phyloP scores from a whole-genome alignment of 1,140 invertebrate species.

The Zaprionus inermis region DNA sequence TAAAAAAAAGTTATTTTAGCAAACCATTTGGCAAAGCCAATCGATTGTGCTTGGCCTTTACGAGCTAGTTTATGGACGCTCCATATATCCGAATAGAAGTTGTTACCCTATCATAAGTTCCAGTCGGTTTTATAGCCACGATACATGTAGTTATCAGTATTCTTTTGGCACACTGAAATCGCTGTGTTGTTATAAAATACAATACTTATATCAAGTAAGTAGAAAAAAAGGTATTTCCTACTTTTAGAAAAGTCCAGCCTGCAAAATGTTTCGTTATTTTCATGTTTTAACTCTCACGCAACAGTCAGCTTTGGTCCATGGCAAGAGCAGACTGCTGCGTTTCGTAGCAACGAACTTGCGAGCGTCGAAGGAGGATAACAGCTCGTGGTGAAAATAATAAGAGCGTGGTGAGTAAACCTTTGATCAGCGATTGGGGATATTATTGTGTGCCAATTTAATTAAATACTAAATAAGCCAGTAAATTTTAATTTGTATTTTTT shows the following conservation, averaged over 20 bases:
- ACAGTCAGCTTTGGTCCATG: neutral
- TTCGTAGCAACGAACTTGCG: neutral
- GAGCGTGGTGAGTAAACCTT: neutral
- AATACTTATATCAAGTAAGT: neutral
- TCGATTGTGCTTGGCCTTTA: neutral
- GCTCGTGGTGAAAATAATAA: neutral
- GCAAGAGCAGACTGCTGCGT: neutral
- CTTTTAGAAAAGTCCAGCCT: neutral
- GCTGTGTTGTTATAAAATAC: neutral
- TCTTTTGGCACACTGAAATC: neutral
- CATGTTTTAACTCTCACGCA: neutral
- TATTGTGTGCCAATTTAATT: too few relatives aligned
- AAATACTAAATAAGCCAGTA: too few relatives aligned
- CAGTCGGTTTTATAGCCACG: neutral
- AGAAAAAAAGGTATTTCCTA: neutral
- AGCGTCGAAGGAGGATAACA: neutral
- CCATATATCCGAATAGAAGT: slow-evolving; percentile 3
- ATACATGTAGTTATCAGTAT: neutral
- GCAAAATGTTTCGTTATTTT: neutral
- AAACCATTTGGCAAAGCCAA: neutral
- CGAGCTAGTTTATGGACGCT: neutral
- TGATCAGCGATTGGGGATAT: too few relatives aligned
- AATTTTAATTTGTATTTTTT: too few relatives aligned
- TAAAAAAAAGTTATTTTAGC: neutral
- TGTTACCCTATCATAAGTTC: neutral